These are phyloP conservation scores for Darevskia nairensis DNA, from an alignment of 2,797 vertebrate genomes.

Conservation along the genomic window DNA sequence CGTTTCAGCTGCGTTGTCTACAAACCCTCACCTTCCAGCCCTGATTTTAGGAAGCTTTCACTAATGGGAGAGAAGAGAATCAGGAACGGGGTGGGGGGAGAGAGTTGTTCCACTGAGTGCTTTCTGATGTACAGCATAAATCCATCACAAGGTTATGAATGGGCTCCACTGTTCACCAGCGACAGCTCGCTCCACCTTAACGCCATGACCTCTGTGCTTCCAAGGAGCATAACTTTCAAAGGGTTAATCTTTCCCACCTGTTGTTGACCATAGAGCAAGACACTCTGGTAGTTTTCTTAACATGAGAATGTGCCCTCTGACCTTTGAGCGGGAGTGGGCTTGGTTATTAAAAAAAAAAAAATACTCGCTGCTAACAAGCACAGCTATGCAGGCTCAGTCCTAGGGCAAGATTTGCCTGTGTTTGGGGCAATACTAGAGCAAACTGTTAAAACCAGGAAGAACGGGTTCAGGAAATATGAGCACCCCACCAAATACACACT, in stretches of 20 bases:
- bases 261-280: conserved; percentile 64
- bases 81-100: conserved; percentile 9
- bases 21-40: conserved; percentile 42
- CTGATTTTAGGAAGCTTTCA: conserved; percentile 37
- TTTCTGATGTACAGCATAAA: conserved; percentile 66
- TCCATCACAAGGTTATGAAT: conserved; percentile 45
- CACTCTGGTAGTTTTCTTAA: conserved; percentile 54
- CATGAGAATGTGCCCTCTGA: conserved; percentile 68
- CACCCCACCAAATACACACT: too few relatives aligned
- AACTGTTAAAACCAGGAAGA: conserved; percentile 19
- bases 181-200: conserved; percentile 51
- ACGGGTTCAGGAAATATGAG: background rate
- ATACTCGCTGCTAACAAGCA: conserved; percentile 5
- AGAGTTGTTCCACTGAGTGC: conserved; percentile 55
- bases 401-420: background rate
- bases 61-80: conserved; percentile 40
- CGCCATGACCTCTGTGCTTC: conserved; percentile 62
- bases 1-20: conserved; percentile 37
- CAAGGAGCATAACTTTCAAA: conserved; percentile 67
- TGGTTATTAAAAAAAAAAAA: conserved; percentile 7
- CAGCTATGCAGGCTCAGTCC: background rate
- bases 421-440: conserved; percentile 26
- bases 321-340: conserved; percentile 40
- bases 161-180: conserved; percentile 44
- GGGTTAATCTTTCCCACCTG: conserved; percentile 77